These are phyloP conservation scores for Palythoa heliodiscus DNA, from an alignment of 92 coral and sea anemone species.

Conservation along the genomic window DNA sequence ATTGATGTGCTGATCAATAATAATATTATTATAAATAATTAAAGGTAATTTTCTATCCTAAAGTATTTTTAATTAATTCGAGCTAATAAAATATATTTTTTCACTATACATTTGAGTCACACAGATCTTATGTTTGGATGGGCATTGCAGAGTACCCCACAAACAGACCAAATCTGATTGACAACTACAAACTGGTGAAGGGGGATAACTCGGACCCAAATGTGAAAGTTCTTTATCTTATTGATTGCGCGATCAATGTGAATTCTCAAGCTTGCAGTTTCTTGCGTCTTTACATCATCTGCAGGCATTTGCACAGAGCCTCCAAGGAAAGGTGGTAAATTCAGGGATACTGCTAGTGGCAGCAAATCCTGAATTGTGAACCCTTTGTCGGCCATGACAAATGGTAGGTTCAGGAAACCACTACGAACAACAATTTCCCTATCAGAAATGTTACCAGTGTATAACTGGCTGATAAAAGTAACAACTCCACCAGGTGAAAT, in stretches of 20 bases:
- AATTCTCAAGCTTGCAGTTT: slow-evolving; percentile 11
- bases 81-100: too few relatives aligned
- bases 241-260: slow-evolving; percentile 9
- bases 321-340: slow-evolving; percentile 22
- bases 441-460: slow-evolving; percentile 10
- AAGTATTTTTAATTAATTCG: too few relatives aligned
- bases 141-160: neutral
- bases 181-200: slow-evolving; percentile 3
- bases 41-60: too few relatives aligned
- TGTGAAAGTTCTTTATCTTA: slow-evolving; percentile 5
- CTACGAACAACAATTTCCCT: slow-evolving; percentile 25
- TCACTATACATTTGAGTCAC: neutral
- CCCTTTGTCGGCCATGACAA: slow-evolving; percentile 30
- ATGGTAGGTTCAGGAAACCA: slow-evolving; percentile 8
- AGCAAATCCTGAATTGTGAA: slow-evolving; percentile 17
- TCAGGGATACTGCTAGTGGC: slow-evolving; percentile 15
- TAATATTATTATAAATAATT: too few relatives aligned
- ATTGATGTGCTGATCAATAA: too few relatives aligned
- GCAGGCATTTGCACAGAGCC: slow-evolving; percentile 6
- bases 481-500: slow-evolving; percentile 31
- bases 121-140: neutral
- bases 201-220: slow-evolving; percentile 19
- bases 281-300: slow-evolving; percentile 2
- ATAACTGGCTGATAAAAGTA: neutral
- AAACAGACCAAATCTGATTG: slow-evolving; percentile 9